Evolutionary conservation across 37 sponge, comb jelly and placozoan genomes (phyloP).

Genomic region (Oscarella lobularis): DNA sequence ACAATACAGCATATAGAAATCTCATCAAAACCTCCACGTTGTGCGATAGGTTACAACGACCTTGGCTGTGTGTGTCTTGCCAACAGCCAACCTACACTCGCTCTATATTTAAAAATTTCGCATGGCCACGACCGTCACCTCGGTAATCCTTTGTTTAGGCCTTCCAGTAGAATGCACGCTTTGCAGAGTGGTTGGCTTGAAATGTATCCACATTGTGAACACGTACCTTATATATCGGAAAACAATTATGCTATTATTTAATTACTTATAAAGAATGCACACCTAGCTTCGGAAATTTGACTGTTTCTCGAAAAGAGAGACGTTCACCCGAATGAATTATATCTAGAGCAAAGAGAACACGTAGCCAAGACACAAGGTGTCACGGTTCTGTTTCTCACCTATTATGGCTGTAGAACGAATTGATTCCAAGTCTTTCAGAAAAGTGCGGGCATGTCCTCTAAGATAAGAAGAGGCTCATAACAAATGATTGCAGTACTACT

Average conservation of each 20-base stretch:
- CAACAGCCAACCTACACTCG: background rate
- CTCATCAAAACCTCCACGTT: no score
- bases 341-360: conserved; percentile 16
- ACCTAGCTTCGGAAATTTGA: conserved; percentile 77
- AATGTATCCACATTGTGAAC: conserved; percentile 78
- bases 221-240: no score
- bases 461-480: no score
- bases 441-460: conserved; percentile 81
- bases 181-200: conserved; percentile 92
- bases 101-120: background rate
- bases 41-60: no score
- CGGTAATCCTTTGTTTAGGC: conserved; percentile 82
- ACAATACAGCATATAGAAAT: no score
- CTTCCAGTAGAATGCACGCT: conserved; percentile 88
- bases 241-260: no score
- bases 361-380: background rate
- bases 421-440: conserved; percentile 82
- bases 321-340: conserved; percentile 89
- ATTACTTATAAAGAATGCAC: no score
- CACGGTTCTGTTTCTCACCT: background rate
- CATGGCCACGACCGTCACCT: background rate
- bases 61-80: conserved; percentile 10
- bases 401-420: conserved; percentile 72
- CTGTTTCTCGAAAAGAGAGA: conserved; percentile 56
- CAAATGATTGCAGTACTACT: background rate